Base-by-base conservation (phyloP, 1,140 invertebrate species). In the Chelonus insularis region DNA sequence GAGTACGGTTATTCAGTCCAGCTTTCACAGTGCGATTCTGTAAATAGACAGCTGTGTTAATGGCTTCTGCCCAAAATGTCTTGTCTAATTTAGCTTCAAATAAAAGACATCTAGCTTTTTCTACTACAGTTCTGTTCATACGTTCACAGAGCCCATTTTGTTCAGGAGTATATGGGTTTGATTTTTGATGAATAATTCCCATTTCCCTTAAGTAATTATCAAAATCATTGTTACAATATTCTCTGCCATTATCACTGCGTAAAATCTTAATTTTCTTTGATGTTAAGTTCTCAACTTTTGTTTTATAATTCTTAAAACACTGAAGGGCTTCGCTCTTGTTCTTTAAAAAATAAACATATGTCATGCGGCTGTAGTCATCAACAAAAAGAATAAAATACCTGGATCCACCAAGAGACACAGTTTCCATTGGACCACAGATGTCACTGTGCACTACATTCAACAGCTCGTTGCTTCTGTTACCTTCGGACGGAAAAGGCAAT, bases 141-240 rank as follows among this genome's bases (percentile, higher is more conserved):
- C 64, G 41, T 58, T 82, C 78, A 47, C 69, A 64, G 5, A 72
- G 60, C n/a, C 76, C 78, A 70, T 83, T 83, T 62, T 80, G 76
- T 51, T 82, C 58, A 21, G 79, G 78, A 6, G 72, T 73, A 52
- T 82, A 77, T 1, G 66, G 36, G 0, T 72, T 70, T 6, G 78
- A 77, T 5, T 45, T 64, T 60, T 79, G 70, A 60, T 78, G 76
- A 41, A 55, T 41, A 29, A 80, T 79, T 2, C 76, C 78, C 45
- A 55, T 20, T 12, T 66, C 43, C 45, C 60, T 62, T 14, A 75
- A 63, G 32, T 54, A 62, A 50, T 57, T 52, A 11, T 64, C 39
- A 8, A 80, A 57, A 20, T 65, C 23, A 36, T 51, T 47, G 62
- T 72, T 74, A 5, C 66, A 20, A 61, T 66, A 82, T 68, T 83